Percentiles rank a stretch among this genome's conserved stretches.
phyloP scores from a whole-genome alignment of 2,888 invertebrate species.

The Drosophila robusta region DNA sequence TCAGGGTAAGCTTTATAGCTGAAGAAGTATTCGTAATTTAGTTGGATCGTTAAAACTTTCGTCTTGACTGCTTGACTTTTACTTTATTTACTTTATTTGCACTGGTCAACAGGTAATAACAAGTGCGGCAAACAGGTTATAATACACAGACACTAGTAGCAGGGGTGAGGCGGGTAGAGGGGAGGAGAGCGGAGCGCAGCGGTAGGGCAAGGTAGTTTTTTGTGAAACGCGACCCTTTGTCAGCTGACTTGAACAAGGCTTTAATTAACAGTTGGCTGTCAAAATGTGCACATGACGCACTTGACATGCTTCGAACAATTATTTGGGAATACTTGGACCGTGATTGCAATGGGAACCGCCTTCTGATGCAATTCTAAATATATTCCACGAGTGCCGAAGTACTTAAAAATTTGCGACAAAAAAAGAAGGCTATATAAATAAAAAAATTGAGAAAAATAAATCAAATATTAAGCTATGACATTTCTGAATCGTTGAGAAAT shows the following conservation, averaged over 20 bases:
- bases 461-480: too few relatives aligned
- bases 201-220: slow-evolving; percentile 1
- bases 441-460: too few relatives aligned
- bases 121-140: slow-evolving; percentile 46
- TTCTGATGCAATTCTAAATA: slow-evolving; percentile 4
- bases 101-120: slow-evolving; percentile 45
- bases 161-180: not conserved
- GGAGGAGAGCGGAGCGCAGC: not conserved
- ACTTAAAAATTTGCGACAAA: too few relatives aligned
- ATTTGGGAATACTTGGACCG: not conserved
- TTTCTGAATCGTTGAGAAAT: too few relatives aligned
- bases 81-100: slow-evolving; percentile 40
- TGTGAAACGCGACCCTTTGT: slow-evolving; percentile 46
- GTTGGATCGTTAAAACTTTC: slow-evolving; percentile 47
- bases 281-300: slow-evolving; percentile 35
- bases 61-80: slow-evolving; percentile 49
- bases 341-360: not conserved
- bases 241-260: slow-evolving; percentile 33
- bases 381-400: not conserved
- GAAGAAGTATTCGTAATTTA: slow-evolving; percentile 38
- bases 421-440: too few relatives aligned
- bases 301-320: slow-evolving; percentile 25
- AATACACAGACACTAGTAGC: not conserved
- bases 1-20: slow-evolving; percentile 30
- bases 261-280: slow-evolving; percentile 46